These are phyloP conservation scores for Bombus confusus DNA, from an alignment of 1,140 invertebrate species.

Conservation along the genomic window DNA sequence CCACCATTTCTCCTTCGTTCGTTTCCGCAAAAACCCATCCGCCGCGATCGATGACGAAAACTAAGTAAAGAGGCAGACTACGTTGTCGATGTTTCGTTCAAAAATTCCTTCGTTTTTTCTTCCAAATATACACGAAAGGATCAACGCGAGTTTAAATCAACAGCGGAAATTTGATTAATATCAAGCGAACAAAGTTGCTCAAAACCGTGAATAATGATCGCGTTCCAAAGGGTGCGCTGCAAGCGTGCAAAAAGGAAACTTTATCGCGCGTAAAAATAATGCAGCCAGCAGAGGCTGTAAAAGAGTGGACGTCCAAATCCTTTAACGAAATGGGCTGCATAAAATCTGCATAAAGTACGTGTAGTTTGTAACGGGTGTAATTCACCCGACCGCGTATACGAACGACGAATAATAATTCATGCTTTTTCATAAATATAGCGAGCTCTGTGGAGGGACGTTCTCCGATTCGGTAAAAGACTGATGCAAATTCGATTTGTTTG, in stretches of 20 bases:
- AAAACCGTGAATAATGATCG: background rate
- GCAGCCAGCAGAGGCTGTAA: background rate
- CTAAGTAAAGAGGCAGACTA: background rate
- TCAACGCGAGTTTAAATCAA: too few relatives aligned
- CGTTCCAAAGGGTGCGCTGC: too few relatives aligned
- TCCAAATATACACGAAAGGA: too few relatives aligned
- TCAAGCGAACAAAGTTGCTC: too few relatives aligned
- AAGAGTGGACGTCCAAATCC: slow-evolving; percentile 36
- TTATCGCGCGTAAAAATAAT: slow-evolving; percentile 22
- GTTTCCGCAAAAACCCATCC: background rate
- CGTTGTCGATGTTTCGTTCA: too few relatives aligned
- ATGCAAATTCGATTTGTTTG: background rate
- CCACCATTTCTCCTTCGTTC: background rate
- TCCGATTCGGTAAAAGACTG: background rate
- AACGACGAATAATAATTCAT: slow-evolving; percentile 37
- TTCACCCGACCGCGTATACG: slow-evolving; percentile 21
- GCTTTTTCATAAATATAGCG: slow-evolving; percentile 16
- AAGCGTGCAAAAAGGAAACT: background rate
- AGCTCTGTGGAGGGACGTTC: background rate
- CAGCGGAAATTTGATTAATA: too few relatives aligned
- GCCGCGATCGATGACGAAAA: too few relatives aligned
- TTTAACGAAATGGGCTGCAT: slow-evolving; percentile 55
- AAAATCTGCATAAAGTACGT: slow-evolving; percentile 48
- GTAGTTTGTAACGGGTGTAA: slow-evolving; percentile 35
- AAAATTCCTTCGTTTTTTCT: too few relatives aligned